Evolutionary conservation across 2,888 invertebrate genomes (phyloP).

Genomic region (Theretra japonica): DNA sequence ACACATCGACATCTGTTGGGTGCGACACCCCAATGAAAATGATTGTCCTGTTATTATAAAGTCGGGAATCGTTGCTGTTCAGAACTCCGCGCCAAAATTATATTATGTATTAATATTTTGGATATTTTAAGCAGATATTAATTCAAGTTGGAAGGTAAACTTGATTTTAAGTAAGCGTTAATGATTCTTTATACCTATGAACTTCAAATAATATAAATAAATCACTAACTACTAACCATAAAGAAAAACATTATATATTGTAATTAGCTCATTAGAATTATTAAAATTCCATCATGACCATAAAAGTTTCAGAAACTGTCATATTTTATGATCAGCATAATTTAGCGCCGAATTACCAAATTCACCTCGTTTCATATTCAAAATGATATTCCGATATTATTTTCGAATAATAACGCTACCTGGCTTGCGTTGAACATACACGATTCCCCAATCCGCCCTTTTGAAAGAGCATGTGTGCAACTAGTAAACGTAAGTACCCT

Average conservation of each 20-base stretch:
- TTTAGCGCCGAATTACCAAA: background rate
- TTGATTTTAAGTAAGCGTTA: background rate
- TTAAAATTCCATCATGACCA: background rate
- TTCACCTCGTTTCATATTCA: background rate
- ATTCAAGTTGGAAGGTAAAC: background rate
- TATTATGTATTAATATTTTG: background rate
- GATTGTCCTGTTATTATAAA: conserved; percentile 53
- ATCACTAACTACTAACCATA: background rate
- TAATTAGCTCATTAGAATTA: background rate
- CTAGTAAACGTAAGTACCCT: conserved; percentile 83
- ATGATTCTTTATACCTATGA: background rate
- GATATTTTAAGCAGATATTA: background rate
- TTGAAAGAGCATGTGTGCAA: conserved; percentile 82
- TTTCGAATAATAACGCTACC: background rate
- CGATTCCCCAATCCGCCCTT: conserved; percentile 71
- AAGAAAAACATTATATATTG: background rate
- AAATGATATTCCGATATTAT: background rate
- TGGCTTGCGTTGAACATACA: conserved; percentile 24
- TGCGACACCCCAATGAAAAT: conserved; percentile 70
- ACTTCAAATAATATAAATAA: background rate
- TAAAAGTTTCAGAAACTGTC: background rate
- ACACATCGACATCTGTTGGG: conserved; percentile 55
- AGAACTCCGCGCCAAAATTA: conserved; percentile 9
- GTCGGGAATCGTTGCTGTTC: conserved; percentile 42
- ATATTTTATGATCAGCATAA: background rate